A percentile compares a stretch with the other conserved stretches of the same genome.
These are phyloP conservation scores for Bugula neritina DNA, from an alignment of 2,888 invertebrate genomes.

Conservation along the genomic window DNA sequence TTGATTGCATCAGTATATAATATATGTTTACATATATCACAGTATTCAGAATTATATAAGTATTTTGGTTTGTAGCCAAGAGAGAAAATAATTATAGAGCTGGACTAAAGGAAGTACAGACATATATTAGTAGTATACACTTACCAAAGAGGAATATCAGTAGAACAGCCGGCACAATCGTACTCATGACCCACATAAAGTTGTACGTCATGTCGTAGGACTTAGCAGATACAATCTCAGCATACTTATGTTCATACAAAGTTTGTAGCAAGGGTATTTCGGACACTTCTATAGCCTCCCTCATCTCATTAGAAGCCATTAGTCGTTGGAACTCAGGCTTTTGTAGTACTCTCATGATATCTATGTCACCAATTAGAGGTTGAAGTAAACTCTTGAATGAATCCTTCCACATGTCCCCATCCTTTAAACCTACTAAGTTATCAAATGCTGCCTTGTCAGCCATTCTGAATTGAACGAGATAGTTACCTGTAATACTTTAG, in stretches of 20 bases:
- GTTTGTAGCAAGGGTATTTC: background rate
- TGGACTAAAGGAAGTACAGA: too few species aligned
- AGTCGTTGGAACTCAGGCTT: slow-evolving; percentile 18
- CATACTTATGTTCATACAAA: background rate
- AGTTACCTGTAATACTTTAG: too few species aligned
- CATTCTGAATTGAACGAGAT: background rate
- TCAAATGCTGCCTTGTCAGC: slow-evolving; percentile 11
- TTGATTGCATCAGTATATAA: too few species aligned
- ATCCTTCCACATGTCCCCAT: background rate
- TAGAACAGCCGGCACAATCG: background rate
- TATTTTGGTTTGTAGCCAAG: too few species aligned
- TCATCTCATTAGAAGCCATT: background rate
- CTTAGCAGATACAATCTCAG: background rate
- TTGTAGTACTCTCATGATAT: background rate
- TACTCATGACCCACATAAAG: background rate
- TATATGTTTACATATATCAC: too few species aligned
- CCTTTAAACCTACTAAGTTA: background rate
- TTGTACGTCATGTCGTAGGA: background rate
- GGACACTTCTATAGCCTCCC: slow-evolving; percentile 8
- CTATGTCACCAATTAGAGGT: background rate
- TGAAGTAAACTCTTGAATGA: background rate
- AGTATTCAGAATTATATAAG: too few species aligned
- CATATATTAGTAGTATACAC: too few species aligned
- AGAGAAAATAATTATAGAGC: too few species aligned
- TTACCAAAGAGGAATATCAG: background rate